Base-by-base conservation (phyloP, 2,888 invertebrate species). In the Incurvaria masculella region DNA sequence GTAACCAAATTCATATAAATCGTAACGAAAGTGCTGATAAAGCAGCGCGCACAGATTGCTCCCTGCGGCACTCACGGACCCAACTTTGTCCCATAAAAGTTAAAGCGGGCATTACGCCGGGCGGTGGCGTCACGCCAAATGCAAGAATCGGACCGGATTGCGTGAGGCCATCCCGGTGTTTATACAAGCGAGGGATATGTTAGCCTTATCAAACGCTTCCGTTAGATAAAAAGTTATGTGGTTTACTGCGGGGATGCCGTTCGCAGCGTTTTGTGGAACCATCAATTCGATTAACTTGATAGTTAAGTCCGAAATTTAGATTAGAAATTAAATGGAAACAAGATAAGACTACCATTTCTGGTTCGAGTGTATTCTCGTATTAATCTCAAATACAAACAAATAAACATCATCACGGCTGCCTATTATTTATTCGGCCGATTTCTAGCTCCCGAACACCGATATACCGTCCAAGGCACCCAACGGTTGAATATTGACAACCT, bases 81-180 rank as follows among this genome's bases (percentile, higher is more conserved):
- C 60, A 76, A 76, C 69, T 76, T 74, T 59, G 56, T 53, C 61
- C 69, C 73, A 72, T 76, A 76, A 78, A 76, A 76, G 74, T 73
- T 75, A 75, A 73, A 72, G 74, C 71, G 68, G 66, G 68, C 73
- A 72, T 75, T 76, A 76, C 66, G 63, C 64, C 68, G 69, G 73
- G 73, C 72, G 75, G 74, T 74, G 72, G 69, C 67, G 65, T 70
- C 17, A 38, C 49, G 44, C n/a, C 27, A 42, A 45, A 47, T 44
- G 47, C 44, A 46, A 42, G 46, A 49, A 49, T 49, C 49, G 47
- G 47, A 41, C 42, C 40, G 21, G 21, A 18, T 41, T 41, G 41
- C 18, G 17, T 21, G 41, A 41, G 21, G 41, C 17, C 41, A 16
- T 41, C 41, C 21, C 11, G 19, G 17, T 41, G 17, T 41, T 20